Conservation (phyloP, 1,140 invertebrate species). For the Anastatus disparis region DNA sequence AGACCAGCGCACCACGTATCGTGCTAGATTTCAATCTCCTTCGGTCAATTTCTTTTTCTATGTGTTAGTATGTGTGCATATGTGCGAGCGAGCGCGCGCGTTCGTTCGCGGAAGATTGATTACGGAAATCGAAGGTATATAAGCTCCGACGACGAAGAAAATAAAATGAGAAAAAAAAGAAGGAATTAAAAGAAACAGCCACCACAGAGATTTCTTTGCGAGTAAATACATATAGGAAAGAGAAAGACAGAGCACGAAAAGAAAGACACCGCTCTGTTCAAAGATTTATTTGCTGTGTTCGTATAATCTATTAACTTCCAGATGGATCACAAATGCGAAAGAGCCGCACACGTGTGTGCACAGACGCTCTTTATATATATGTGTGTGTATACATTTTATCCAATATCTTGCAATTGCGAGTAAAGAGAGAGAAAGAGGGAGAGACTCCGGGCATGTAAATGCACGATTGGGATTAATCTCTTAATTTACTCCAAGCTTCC, state of each 20-base stretch:
- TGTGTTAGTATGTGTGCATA: no score
- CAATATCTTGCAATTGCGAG: background rate
- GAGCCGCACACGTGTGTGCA: no score
- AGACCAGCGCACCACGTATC: no score
- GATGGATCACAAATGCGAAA: background rate
- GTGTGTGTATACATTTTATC: background rate
- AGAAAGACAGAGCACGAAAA: background rate
- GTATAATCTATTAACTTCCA: slow-evolving; percentile 6
- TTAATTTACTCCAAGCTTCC: background rate
- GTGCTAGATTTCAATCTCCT: no score
- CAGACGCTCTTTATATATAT: no score
- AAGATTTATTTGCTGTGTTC: slow-evolving; percentile 6
- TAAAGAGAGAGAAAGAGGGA: no score
- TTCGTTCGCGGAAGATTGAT: slow-evolving; percentile 3
- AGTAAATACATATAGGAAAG: no score
- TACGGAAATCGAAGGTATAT: slow-evolving; percentile 11
- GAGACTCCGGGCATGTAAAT: background rate
- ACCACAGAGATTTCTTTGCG: background rate
- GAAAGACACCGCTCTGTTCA: background rate
- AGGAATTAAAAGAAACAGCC: no score
- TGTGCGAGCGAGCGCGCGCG: no score
- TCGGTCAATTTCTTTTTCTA: no score
- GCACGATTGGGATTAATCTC: slow-evolving; percentile 6
- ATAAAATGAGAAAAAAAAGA: no score
- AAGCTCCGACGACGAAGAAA: no score